Base-by-base conservation (phyloP, 2,797 vertebrate genomes). In the Pempheris klunzingeri region DNA sequence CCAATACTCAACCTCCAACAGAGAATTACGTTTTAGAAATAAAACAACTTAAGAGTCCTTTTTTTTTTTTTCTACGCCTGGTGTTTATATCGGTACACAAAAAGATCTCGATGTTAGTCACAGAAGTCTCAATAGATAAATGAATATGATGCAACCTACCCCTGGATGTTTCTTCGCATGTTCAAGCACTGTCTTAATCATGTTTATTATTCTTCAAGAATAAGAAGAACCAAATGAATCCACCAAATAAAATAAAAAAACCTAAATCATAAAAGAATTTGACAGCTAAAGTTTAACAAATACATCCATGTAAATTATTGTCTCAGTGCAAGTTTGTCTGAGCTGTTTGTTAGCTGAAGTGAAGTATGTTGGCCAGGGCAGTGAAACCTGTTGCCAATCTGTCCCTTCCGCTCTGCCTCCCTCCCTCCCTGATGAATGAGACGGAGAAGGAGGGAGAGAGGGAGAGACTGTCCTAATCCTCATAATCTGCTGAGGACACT, bases 121-220 rank as follows among this genome's bases (percentile, higher is more conserved):
- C 24, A 41, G 32, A 46, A 20, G 3, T 22, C 20, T 68, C 4
- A 46, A 26, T 17, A 28, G 7, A 83, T 28, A 18, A 5, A 72
- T 15, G 7, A 81, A 61, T 22, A n/a, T 39, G 39, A 81, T 46
- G 12, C 17, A 41, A 92, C 93, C 87, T 94, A 94, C 93, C 91
- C 93, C 93, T 17, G 92, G 94, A 85, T 95, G 92, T 74, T 92
- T 94, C 90, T 83, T 93, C 44, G 83, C 87, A 3, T 93, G 93
- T 53, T 81, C 73, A 81, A 88, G 46, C 49, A 92, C 72, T 28
- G 54, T 89, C 89, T 78, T 92, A 55, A 94, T 82, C 91, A 94
- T 93, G 57, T 88, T 88, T 78, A 53, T 18, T 52, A 26, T 53
- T 81, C 38, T 58, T 68, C 64, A 6, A 62, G 74, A 65, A n/a